Conservation (phyloP, 1,140 invertebrate species). For the Arctopsyche grandis region DNA sequence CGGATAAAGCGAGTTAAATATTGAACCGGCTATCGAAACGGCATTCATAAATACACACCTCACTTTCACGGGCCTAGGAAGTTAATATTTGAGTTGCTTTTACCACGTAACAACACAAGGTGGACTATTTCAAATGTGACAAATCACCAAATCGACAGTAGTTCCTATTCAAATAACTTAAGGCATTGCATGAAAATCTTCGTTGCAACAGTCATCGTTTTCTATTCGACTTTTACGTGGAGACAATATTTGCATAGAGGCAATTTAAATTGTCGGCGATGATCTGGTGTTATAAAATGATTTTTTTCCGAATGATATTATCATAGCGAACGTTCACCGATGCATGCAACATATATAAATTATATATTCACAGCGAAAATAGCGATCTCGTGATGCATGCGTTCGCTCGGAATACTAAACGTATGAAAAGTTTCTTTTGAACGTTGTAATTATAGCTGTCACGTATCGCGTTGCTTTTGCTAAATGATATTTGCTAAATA, state of each 20-base stretch:
- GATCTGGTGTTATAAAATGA: no score
- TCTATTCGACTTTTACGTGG: neutral
- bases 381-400: no score
- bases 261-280: neutral
- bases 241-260: neutral
- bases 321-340: no score
- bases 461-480: no score
- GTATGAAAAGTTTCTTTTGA: no score
- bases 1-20: slow-evolving; percentile 23
- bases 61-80: slow-evolving; percentile 28
- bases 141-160: neutral
- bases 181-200: neutral
- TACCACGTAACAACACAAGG: neutral
- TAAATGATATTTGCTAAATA: neutral
- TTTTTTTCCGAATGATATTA: no score
- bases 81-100: neutral
- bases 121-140: neutral
- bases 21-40: slow-evolving; percentile 27
- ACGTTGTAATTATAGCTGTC: no score
- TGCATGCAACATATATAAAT: no score
- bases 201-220: no score
- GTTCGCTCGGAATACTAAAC: no score
- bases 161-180: neutral
- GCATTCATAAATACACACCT: neutral
- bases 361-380: no score